phyloP scores from a whole-genome alignment of 2,113 vertebrate species.

The Trogon surrucura region DNA sequence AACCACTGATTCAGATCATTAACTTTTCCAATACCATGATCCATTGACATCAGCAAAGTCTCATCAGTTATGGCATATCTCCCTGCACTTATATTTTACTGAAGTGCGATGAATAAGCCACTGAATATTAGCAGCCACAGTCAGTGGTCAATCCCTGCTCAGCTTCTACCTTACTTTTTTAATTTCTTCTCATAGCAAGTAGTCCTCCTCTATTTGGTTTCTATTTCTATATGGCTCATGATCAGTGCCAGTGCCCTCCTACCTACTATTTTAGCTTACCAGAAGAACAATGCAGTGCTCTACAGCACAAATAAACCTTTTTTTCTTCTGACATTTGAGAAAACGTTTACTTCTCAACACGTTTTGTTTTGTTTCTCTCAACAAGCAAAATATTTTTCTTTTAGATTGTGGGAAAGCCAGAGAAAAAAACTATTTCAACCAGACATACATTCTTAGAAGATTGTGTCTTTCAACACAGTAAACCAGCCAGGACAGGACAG shows the following conservation, averaged over 20 bases:
- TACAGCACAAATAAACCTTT: not conserved
- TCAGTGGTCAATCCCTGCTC: not conserved
- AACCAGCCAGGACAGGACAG: not conserved
- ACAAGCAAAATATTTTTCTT: not conserved
- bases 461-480: not conserved
- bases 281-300: not conserved
- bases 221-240: not conserved
- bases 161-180: not conserved
- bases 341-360: not conserved
- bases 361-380: not conserved
- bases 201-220: not conserved
- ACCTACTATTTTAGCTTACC: not conserved
- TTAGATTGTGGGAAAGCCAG: not conserved
- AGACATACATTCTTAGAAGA: not conserved
- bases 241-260: not conserved
- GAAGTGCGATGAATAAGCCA: not conserved
- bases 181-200: conserved; percentile 20
- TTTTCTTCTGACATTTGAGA: not conserved
- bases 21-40: not conserved
- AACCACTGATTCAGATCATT: not conserved
- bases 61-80: not conserved
- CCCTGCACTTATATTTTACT: not conserved
- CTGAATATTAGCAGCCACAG: not conserved
- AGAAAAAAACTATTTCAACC: not conserved
- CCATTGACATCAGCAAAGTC: not conserved